Conservation (phyloP, 2,888 invertebrate species). For the Ennomos erosarius region DNA sequence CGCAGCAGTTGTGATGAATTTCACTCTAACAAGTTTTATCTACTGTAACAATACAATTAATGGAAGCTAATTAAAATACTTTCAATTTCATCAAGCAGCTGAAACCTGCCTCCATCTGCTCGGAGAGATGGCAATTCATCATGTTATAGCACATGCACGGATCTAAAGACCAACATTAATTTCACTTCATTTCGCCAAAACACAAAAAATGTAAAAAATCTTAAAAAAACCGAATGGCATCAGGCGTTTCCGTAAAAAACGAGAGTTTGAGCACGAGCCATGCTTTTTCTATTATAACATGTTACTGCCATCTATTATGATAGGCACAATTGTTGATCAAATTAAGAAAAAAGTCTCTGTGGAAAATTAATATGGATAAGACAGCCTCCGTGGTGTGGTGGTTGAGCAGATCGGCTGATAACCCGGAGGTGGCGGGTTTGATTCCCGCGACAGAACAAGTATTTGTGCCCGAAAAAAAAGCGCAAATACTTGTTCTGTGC, state of each 20-base stretch:
- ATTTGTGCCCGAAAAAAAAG: too few species aligned
- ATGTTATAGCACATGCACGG: slow-evolving; percentile 73
- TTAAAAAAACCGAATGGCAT: slow-evolving; percentile 50
- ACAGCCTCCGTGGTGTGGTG: too few species aligned
- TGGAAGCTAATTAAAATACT: slow-evolving; percentile 36
- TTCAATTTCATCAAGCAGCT: slow-evolving; percentile 35
- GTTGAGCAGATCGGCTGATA: too few species aligned
- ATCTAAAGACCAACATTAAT: slow-evolving; percentile 55
- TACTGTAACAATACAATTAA: background rate
- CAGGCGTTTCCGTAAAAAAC: slow-evolving; percentile 71
- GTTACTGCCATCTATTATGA: slow-evolving; percentile 54
- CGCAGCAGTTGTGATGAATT: too few species aligned
- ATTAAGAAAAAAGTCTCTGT: slow-evolving; percentile 70
- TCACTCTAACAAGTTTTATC: too few species aligned
- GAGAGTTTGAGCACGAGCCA: slow-evolving; percentile 78
- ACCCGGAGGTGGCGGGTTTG: too few species aligned
- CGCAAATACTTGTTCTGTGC: too few species aligned
- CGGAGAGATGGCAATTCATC: slow-evolving; percentile 49
- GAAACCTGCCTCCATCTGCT: slow-evolving; percentile 59
- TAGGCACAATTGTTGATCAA: slow-evolving; percentile 77
- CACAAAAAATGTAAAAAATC: slow-evolving; percentile 58
- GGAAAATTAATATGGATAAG: slow-evolving; percentile 56
- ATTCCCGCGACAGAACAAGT: too few species aligned
- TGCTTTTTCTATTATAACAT: slow-evolving; percentile 57
- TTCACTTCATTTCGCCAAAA: slow-evolving; percentile 67